Percentiles rank a stretch among this genome's conserved stretches.
phyloP scores from a whole-genome alignment of 1,140 invertebrate genomes.

The Brachionus paranguensis region DNA sequence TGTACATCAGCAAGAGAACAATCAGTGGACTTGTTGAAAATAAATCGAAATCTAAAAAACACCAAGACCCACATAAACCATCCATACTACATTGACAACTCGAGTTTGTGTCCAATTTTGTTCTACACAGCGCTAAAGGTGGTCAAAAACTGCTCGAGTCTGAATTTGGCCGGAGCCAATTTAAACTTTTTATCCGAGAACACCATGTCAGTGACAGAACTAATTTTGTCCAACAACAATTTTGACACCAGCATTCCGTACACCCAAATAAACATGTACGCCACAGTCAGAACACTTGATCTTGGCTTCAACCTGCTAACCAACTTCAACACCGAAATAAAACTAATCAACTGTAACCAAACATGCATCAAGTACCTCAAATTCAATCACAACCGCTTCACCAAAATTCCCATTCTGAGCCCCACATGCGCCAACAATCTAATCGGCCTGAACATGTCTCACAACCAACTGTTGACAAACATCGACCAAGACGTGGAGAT shows the following conservation, averaged over 20 bases:
- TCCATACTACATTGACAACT: not conserved
- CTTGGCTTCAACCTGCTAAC: not conserved
- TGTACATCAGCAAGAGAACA: not conserved
- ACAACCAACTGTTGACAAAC: not conserved
- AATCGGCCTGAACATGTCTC: not conserved
- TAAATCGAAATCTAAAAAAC: not conserved
- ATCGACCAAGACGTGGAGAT: not conserved
- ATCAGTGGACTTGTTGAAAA: not conserved
- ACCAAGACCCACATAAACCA: not conserved
- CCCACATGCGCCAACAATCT: not conserved
- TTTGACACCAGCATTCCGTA: not conserved
- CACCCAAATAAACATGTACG: slow-evolving; percentile 13
- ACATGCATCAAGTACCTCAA: slow-evolving; percentile 19
- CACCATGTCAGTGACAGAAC: not conserved
- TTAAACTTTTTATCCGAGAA: not conserved
- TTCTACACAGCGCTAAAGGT: not conserved
- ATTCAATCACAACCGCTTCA: slow-evolving; percentile 1
- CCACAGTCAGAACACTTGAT: not conserved
- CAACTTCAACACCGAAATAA: not conserved
- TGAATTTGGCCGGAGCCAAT: not conserved
- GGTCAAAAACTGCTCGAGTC: slow-evolving; percentile 5
- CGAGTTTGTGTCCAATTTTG: not conserved
- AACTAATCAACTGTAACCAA: not conserved
- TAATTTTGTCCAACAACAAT: slow-evolving; percentile 1
- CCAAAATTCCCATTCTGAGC: not conserved